Evolutionary conservation across 2,797 vertebrate genomes (phyloP).

Genomic region (Diplodus sargus): DNA sequence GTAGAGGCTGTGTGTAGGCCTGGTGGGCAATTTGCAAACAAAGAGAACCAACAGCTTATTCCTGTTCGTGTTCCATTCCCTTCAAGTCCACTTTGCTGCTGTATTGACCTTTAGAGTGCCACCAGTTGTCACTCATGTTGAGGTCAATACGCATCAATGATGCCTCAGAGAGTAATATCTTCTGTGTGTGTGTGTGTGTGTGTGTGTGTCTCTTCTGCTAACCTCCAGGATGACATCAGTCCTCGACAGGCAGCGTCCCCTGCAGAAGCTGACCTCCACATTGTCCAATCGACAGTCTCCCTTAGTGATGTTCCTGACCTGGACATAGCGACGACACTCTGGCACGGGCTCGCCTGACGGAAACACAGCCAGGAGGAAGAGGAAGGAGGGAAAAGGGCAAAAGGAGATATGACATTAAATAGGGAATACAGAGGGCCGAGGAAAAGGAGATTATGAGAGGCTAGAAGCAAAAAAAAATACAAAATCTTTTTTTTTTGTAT

Average conservation of each 20-base stretch:
- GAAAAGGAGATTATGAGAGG: not conserved
- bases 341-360: constrained; percentile 78
- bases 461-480: not conserved
- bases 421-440: not conserved
- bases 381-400: not conserved
- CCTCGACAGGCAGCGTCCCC: constrained; percentile 89
- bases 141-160: not conserved
- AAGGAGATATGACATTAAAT: not conserved
- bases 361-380: not conserved
- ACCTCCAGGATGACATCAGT: constrained; percentile 91
- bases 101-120: constrained; percentile 16
- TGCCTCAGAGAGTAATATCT: not conserved
- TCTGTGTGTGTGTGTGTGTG: constrained; percentile 13
- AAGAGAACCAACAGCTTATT: not conserved
- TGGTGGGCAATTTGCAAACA: not conserved
- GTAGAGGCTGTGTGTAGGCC: not conserved
- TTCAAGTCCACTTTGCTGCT: constrained; percentile 1
- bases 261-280: constrained; percentile 92
- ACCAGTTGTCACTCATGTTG: not conserved
- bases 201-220: constrained; percentile 1
- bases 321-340: constrained; percentile 85
- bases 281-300: constrained; percentile 88
- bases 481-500: not conserved
- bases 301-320: constrained; percentile 91
- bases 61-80: not conserved